Evolutionary conservation across 2,113 vertebrate species (phyloP).

Genomic region (Monarcha castaneiventris): DNA sequence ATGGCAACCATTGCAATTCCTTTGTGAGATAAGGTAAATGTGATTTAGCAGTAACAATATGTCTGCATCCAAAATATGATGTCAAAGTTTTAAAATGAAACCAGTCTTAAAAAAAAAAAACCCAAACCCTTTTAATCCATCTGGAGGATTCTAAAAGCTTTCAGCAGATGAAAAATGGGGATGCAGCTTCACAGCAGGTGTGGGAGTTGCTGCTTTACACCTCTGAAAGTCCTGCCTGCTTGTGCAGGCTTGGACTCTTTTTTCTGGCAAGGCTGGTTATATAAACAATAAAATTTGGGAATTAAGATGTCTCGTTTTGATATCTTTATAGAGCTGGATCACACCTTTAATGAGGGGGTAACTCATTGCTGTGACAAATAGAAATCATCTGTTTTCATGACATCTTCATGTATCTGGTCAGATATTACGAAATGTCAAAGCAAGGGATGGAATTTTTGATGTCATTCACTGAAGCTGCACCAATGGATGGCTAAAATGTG

Average conservation of each 20-base stretch:
- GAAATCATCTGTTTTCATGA: background rate
- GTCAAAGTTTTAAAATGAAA: background rate
- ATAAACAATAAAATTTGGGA: background rate
- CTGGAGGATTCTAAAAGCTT: background rate
- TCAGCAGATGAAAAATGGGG: background rate
- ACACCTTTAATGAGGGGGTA: background rate
- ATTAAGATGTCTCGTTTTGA: background rate
- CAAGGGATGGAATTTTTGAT: background rate
- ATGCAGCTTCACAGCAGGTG: background rate
- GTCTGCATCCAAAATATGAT: background rate
- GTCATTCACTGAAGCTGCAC: background rate
- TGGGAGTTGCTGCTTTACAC: background rate
- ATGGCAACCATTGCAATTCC: background rate
- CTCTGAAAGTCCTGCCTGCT: background rate
- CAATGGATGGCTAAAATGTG: background rate
- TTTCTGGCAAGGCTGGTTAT: background rate
- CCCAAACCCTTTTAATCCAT: background rate
- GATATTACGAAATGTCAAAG: background rate
- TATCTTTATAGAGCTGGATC: background rate
- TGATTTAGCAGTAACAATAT: background rate
- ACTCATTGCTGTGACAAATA: background rate
- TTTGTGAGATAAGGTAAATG: background rate
- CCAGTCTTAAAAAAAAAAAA: background rate
- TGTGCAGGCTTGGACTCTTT: background rate
- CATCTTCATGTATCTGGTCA: background rate